Conservation (phyloP, 2,113 vertebrate species). For the Ibidorhyncha struthersii region DNA sequence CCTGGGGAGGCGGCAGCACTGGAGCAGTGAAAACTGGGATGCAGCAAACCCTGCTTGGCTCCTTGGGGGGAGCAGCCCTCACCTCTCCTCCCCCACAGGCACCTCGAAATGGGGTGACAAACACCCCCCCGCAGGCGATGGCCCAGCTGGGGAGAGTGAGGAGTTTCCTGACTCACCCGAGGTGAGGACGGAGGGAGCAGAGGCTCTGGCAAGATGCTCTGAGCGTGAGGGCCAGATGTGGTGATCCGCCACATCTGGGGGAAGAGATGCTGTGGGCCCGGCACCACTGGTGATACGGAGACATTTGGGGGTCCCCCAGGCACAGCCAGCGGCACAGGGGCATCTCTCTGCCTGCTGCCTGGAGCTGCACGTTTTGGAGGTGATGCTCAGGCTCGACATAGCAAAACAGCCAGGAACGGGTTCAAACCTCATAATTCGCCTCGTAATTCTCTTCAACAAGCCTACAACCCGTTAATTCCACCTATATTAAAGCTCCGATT, state of each 20-base stretch:
- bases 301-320: accelerated
- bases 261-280: neutral
- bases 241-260: neutral
- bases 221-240: neutral
- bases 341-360: neutral
- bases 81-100: accelerated
- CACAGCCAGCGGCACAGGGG: accelerated
- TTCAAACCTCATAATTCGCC: neutral
- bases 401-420: neutral
- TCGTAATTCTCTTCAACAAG: neutral
- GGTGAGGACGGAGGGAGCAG: neutral
- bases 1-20: neutral
- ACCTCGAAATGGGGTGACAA: neutral
- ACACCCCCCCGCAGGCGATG: accelerated
- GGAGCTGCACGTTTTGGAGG: accelerated
- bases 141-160: neutral
- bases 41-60: neutral
- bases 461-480: slow-evolving; percentile 32
- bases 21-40: neutral
- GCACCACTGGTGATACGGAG: neutral
- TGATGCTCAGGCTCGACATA: neutral
- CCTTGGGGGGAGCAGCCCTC: neutral
- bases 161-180: neutral
- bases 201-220: neutral
- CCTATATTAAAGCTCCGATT: slow-evolving; percentile 18